These are phyloP conservation scores for Hypercompe scribonia DNA, from an alignment of 2,888 invertebrate species.

Conservation along the genomic window DNA sequence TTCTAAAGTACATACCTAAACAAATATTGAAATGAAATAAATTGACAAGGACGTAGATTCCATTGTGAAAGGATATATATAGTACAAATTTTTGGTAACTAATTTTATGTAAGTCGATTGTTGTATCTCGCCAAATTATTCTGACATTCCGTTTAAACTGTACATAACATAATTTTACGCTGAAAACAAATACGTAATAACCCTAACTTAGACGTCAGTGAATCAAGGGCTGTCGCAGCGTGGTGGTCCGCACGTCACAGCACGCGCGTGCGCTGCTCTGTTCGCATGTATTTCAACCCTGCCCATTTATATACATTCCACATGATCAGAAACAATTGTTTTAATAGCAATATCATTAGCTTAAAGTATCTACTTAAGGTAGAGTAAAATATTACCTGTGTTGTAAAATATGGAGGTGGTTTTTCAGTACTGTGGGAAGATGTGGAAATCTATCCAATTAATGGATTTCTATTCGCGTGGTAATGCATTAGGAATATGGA, in stretches of 20 bases:
- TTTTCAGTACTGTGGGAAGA: neutral
- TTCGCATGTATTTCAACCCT: conserved; percentile 78
- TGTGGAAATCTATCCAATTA: conserved; percentile 31
- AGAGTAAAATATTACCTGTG: neutral
- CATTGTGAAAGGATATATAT: neutral
- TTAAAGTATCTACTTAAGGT: conserved; percentile 23
- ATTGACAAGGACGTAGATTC: neutral
- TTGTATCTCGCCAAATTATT: neutral
- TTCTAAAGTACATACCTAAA: neutral
- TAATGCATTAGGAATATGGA: neutral
- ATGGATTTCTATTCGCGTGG: conserved; percentile 39
- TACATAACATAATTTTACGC: neutral
- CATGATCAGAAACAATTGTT: conserved; percentile 40
- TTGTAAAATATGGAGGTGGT: neutral
- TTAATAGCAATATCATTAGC: conserved; percentile 39
- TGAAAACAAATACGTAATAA: conserved; percentile 51
- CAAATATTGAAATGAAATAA: neutral
- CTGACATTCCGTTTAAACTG: neutral
- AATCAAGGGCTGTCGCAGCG: conserved; percentile 82
- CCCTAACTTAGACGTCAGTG: conserved; percentile 73
- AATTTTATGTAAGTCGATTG: neutral
- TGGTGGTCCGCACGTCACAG: conserved; percentile 83
- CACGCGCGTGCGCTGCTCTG: conserved; percentile 76
- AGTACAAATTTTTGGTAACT: neutral
- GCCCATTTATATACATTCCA: conserved; percentile 74